A percentile compares a stretch with the other conserved stretches of the same genome.
Conservation (phyloP, 2,797 vertebrate species). For the Characodon lateralis region DNA sequence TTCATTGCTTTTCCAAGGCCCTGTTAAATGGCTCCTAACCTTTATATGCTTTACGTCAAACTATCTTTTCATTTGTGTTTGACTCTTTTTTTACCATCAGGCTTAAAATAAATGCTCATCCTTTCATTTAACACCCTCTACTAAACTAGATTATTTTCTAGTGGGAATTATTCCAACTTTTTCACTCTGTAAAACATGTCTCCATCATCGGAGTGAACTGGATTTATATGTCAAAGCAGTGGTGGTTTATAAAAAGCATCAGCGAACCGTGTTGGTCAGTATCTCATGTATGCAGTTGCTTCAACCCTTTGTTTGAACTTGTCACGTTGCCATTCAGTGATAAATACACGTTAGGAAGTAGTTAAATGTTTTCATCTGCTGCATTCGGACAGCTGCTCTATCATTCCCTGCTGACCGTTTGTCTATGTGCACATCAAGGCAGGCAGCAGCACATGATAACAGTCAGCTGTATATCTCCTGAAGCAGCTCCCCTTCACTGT, state of each 20-base stretch:
- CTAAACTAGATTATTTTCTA: not conserved
- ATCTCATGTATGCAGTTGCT: not conserved
- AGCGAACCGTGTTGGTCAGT: not conserved
- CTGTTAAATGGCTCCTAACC: not conserved
- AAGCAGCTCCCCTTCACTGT: slow-evolving; percentile 45
- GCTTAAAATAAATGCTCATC: not conserved
- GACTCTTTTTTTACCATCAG: not conserved
- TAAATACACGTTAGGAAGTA: not conserved
- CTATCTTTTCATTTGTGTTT: not conserved
- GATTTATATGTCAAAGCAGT: not conserved
- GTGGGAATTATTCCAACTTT: not conserved
- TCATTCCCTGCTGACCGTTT: slow-evolving; percentile 47
- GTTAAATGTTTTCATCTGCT: slow-evolving; percentile 25
- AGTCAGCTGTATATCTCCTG: slow-evolving; percentile 45
- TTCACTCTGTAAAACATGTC: not conserved
- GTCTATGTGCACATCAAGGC: slow-evolving; percentile 32
- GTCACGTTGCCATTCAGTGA: not conserved
- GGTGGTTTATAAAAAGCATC: not conserved
- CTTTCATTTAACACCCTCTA: not conserved
- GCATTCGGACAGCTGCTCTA: slow-evolving; percentile 22
- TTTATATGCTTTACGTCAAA: not conserved
- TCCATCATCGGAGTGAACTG: not conserved
- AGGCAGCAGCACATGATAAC: slow-evolving; percentile 44
- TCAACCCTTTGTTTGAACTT: slow-evolving; percentile 8
- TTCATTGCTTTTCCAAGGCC: not conserved